Conservation (phyloP, 2,113 vertebrate genomes). For the Tylochromis polylepis region DNA sequence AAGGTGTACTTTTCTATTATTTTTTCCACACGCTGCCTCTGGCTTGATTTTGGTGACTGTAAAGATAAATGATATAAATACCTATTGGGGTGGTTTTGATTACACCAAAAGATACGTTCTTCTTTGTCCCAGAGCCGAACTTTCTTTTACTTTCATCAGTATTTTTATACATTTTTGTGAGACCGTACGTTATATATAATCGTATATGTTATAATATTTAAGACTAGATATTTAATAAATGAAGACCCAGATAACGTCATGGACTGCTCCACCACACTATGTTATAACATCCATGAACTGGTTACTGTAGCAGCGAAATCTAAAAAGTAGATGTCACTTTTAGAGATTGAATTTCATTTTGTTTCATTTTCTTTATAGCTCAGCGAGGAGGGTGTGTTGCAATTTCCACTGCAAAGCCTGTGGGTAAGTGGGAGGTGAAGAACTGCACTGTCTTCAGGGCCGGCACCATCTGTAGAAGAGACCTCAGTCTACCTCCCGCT, state of each 20-base stretch:
- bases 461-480: constrained; percentile 84
- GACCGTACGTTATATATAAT: background rate
- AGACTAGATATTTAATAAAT: background rate
- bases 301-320: background rate
- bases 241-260: background rate
- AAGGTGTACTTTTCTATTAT: background rate
- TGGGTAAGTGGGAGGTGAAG: constrained; percentile 88
- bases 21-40: background rate
- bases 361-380: constrained; percentile 21
- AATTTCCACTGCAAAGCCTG: constrained; percentile 74
- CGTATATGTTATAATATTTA: background rate
- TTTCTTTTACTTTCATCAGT: background rate
- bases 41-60: background rate
- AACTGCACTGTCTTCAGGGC: constrained; percentile 85
- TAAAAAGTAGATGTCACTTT: background rate
- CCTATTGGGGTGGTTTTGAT: background rate
- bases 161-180: background rate
- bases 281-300: background rate
- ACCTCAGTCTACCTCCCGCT: constrained; percentile 55
- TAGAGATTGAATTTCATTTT: background rate
- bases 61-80: background rate
- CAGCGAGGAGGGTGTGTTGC: constrained; percentile 79
- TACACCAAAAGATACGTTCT: background rate
- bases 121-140: background rate
- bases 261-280: background rate